Conservation (phyloP, 2,888 invertebrate species). For the Coecobrya sp. region DNA sequence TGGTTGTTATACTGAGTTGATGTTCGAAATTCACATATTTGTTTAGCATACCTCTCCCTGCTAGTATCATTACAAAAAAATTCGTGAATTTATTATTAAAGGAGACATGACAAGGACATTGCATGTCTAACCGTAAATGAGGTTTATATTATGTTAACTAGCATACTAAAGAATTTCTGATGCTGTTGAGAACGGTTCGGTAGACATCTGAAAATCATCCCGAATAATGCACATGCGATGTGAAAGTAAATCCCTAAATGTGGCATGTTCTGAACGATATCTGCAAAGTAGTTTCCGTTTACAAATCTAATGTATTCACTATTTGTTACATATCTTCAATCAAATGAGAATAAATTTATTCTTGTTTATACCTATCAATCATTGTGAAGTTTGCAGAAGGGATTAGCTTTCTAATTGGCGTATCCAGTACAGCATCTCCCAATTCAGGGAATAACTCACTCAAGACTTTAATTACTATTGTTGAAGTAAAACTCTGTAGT, state of each 20-base stretch:
- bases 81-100: too few relatives aligned
- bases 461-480: slow-evolving; percentile 66
- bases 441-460: slow-evolving; percentile 77
- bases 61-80: too few relatives aligned
- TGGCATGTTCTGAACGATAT: slow-evolving; percentile 75
- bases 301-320: too few relatives aligned
- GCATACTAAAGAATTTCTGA: slow-evolving; percentile 79
- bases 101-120: too few relatives aligned
- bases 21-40: slow-evolving; percentile 76
- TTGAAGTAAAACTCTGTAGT: slow-evolving; percentile 63
- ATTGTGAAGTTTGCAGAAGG: slow-evolving; percentile 53
- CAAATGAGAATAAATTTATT: slow-evolving; percentile 57
- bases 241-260: slow-evolving; percentile 82
- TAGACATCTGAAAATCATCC: slow-evolving; percentile 50
- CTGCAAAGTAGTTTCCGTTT: too few relatives aligned
- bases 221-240: slow-evolving; percentile 78
- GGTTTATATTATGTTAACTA: too few relatives aligned
- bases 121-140: too few relatives aligned
- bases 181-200: slow-evolving; percentile 61
- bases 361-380: slow-evolving; percentile 78
- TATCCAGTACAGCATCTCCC: slow-evolving; percentile 69
- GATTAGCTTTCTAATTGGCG: slow-evolving; percentile 70
- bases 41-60: slow-evolving; percentile 73
- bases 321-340: slow-evolving; percentile 74
- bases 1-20: slow-evolving; percentile 80